These are phyloP conservation scores for Paedocypris micromegethes DNA, from an alignment of 2,797 vertebrate species.

Conservation along the genomic window DNA sequence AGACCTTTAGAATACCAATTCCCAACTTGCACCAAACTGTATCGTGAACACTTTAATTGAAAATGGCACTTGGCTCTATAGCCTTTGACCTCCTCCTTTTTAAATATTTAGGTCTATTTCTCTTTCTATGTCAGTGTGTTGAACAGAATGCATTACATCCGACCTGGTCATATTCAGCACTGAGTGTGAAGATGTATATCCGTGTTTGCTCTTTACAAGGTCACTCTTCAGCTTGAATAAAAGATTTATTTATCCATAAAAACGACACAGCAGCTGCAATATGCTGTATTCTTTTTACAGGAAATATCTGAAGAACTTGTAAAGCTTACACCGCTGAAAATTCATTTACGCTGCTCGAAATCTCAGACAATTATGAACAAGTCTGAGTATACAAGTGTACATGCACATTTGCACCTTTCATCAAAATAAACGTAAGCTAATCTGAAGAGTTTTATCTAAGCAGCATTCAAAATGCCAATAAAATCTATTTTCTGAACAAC, in stretches of 20 bases:
- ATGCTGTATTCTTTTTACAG: background rate
- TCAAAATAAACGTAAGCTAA: no score
- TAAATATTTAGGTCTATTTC: constrained; percentile 20
- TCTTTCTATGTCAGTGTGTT: background rate
- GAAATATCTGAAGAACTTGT: background rate
- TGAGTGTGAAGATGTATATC: constrained; percentile 30
- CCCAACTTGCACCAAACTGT: background rate
- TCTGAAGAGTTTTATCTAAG: no score
- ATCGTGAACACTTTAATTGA: background rate
- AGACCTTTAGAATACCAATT: no score
- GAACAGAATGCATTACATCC: constrained; percentile 30
- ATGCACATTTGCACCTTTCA: no score
- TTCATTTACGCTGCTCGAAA: no score
- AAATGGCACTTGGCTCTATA: background rate
- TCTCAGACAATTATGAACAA: no score
- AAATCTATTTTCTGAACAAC: no score
- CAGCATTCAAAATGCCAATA: no score
- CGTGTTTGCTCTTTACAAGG: constrained; percentile 28
- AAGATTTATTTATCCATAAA: constrained; percentile 36
- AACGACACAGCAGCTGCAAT: constrained; percentile 12
- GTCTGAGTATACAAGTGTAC: no score
- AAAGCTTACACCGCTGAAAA: background rate
- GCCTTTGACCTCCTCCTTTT: constrained; percentile 15
- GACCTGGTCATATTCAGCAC: constrained; percentile 24
- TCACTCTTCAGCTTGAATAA: constrained; percentile 37